Conservation (phyloP, 2,113 vertebrate species). For the Elephantulus edwardii region DNA sequence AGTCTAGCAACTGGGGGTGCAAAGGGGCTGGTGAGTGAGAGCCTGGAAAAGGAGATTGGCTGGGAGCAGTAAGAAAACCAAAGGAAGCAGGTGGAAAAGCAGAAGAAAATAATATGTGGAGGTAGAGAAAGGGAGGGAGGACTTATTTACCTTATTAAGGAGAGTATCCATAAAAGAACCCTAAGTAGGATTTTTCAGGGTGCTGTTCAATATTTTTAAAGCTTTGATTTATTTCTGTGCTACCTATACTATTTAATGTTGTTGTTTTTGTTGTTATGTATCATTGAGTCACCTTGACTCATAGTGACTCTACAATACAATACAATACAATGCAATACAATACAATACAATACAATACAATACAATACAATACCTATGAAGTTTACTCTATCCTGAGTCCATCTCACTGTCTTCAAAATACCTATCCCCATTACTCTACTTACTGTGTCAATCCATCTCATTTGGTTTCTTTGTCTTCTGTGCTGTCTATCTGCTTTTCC, state of each 20-base stretch:
- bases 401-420: too few species aligned
- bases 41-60: not conserved
- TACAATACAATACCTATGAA: too few species aligned
- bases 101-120: not conserved
- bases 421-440: too few species aligned
- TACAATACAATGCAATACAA: too few species aligned
- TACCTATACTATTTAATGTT: not conserved
- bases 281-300: too few species aligned
- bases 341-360: too few species aligned
- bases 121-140: not conserved
- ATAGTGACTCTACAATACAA: too few species aligned
- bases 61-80: not conserved
- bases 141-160: not conserved
- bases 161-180: not conserved
- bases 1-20: constrained; percentile 69
- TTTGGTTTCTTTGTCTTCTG: too few species aligned
- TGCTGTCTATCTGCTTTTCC: too few species aligned
- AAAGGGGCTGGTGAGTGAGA: not conserved
- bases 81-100: not conserved
- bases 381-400: constrained; percentile 18
- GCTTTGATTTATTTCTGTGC: not conserved
- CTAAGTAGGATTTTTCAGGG: not conserved
- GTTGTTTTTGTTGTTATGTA: too few species aligned
- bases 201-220: not conserved
- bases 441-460: too few species aligned